These are phyloP conservation scores for Telmatherina bonti DNA, from an alignment of 2,797 vertebrate species.

Conservation along the genomic window DNA sequence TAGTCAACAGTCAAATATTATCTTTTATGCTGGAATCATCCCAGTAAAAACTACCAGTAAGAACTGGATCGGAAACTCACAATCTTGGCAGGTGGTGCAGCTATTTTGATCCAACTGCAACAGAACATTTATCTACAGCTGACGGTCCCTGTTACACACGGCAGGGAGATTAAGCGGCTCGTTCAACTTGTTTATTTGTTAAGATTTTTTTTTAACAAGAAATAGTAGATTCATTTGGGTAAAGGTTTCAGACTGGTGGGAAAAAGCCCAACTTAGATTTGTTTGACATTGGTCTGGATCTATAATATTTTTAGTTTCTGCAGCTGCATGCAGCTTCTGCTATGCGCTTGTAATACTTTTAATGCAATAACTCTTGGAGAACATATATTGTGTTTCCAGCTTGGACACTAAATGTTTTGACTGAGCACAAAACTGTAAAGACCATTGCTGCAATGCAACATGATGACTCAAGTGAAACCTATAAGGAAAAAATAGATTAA, in stretches of 20 bases:
- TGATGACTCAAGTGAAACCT: not conserved
- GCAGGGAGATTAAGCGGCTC: not conserved
- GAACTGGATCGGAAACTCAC: not conserved
- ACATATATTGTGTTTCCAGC: too few relatives aligned
- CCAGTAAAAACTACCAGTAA: not conserved
- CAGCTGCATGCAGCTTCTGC: not conserved
- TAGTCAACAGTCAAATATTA: not conserved
- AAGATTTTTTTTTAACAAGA: not conserved
- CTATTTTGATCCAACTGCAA: not conserved
- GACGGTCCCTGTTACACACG: not conserved
- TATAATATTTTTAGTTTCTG: not conserved
- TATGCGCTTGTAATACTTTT: not conserved
- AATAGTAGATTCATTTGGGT: not conserved
- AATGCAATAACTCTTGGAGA: not conserved
- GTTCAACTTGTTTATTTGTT: not conserved
- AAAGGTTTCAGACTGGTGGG: not conserved
- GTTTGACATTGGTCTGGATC: not conserved
- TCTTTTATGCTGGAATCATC: not conserved
- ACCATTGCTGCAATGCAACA: conserved; percentile 1
- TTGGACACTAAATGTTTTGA: not conserved
- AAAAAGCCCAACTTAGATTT: not conserved
- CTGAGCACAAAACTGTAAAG: not conserved
- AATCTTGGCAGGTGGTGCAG: not conserved
- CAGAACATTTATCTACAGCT: conserved; percentile 8
- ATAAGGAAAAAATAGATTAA: not conserved